Base-by-base conservation (phyloP, 2,797 vertebrate species). In the Oreonectes daqikongensis region DNA sequence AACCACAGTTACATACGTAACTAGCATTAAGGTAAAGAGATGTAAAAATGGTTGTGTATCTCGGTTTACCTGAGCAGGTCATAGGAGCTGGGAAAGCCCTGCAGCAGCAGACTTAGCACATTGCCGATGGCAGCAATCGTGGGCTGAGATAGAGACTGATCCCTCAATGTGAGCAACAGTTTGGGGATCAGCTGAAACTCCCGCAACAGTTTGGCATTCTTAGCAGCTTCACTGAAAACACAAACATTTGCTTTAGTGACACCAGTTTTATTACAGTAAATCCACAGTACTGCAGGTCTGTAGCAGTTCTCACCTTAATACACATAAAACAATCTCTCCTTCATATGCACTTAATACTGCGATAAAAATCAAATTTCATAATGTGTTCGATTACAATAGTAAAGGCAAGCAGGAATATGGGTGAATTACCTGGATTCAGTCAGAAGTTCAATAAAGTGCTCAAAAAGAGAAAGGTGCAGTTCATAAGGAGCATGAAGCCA, bases 401-500 rank as follows among this genome's bases (percentile, higher is more conserved):
- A 35, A 0, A 35, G 35, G 35, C 35, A 35, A 9, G 12, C 15
- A 7, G 28, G 35, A 30, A 22, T n/a, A 50, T 18, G 38, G 30
- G 69, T 7, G 7, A 66, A 66, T 85, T 91, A 94, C 98, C 98
- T 99, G 72, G 97, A 99, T 86, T 99, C 98, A 3, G 97, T 99
- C 68, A 99, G 94, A 79, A 99, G 94, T 77, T 99, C 98, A 11
- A 96, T 98, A 84, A 99, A 99, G 87, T 99, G 98, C 80, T 99
- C 97, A 82, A 99, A 99, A 63, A 99, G 91, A 5, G 98, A 99
- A 82, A 99, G 92, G 82, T 99, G 98, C 85, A 99, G 95, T 79
- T 99, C 98, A 60, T 99, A 99, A 0, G 98, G 98, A 18, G 98
- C 98, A 26, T 99, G 97, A 67, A 99, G 96, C 98, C 98, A 99